Evolutionary conservation across 2,113 vertebrate species (phyloP), one percentile per base, ranked within the genome.

Genomic region (Acanthisitta chloris): DNA sequence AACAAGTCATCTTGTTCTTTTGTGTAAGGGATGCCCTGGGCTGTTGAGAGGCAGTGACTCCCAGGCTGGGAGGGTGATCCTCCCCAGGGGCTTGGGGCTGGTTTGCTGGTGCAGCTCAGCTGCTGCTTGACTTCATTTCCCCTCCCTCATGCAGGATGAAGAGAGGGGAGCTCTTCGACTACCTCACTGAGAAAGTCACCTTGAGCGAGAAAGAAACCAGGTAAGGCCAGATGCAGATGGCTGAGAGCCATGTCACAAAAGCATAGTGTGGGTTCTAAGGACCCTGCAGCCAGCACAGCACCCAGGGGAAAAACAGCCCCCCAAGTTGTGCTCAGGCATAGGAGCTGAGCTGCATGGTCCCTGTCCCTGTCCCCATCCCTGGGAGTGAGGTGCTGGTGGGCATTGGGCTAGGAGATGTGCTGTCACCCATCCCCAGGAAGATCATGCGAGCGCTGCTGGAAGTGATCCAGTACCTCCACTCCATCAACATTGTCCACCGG

Each of bases 121-220:
- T 2, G 3, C 65, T 45, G 29, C 55, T 43, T 58, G 59, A 17
- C 34, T 88, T 28, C 2, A 0, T 45, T 88, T 72, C 54, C 52
- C 67, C 28, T 66, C 49, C 54, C 9, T 4, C 1, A 0, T 4
- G 4, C 97, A 99, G 99, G 96, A 99, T 99, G 99, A 99, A 94
- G 97, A 99, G 87, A 97, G 99, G 99, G 18, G 99, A 99, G 93
- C 99, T 99, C 86, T 99, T 99, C 49, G 99, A 99, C 96, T 99
- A 99, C 96, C 99, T 99, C 94, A 99, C 99, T 2, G 99, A 99
- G 97, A 99, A 99, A 95, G 99, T 99, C 64, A 99, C 99, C 26
- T 96, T 99, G 86, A 99, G 98, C 5, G 99, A 99, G 96, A 99
- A 99, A 95, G 99, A 99, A 97, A 99, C 99, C 86, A 99, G 99